Evolutionary conservation across 2,797 vertebrate genomes (phyloP).

Genomic region (Naso thynnoides): DNA sequence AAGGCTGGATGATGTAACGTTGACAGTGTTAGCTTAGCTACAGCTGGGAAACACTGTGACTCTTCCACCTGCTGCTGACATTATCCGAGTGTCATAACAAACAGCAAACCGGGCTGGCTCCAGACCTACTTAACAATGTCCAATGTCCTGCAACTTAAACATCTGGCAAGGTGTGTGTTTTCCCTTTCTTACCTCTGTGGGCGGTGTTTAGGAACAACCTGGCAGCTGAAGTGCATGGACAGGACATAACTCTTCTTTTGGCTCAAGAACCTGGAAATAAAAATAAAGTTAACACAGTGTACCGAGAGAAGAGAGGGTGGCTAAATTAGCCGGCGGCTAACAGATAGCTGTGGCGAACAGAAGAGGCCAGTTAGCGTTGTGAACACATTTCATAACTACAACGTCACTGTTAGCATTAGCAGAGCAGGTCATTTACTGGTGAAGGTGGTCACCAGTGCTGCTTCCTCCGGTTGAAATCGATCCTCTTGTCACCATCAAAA

Average conservation of each 20-base stretch:
- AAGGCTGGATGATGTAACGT: neutral
- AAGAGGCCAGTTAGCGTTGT: conserved; percentile 18
- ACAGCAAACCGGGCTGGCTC: conserved; percentile 30
- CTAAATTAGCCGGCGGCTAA: conserved; percentile 30
- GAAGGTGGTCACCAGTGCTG: neutral
- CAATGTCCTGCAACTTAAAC: conserved; percentile 43
- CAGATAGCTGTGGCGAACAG: conserved; percentile 12
- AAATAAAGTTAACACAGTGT: neutral
- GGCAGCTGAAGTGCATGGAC: conserved; percentile 81
- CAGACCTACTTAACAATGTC: conserved; percentile 41
- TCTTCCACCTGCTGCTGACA: conserved; percentile 47
- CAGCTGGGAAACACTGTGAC: neutral
- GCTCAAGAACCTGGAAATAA: conserved; percentile 52
- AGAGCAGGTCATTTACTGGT: conserved; percentile 18
- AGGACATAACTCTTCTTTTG: conserved; percentile 77
- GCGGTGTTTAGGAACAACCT: conserved; percentile 79
- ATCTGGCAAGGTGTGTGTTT: neutral
- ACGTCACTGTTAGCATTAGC: conserved; percentile 74
- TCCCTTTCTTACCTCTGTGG: conserved; percentile 78
- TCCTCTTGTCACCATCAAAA: neutral
- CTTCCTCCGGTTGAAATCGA: neutral
- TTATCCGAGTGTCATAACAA: conserved; percentile 49
- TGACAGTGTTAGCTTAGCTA: neutral
- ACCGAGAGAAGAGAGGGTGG: neutral
- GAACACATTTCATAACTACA: conserved; percentile 52